Conservation (phyloP, 1,140 invertebrate genomes). For the Sycophila sp. region DNA sequence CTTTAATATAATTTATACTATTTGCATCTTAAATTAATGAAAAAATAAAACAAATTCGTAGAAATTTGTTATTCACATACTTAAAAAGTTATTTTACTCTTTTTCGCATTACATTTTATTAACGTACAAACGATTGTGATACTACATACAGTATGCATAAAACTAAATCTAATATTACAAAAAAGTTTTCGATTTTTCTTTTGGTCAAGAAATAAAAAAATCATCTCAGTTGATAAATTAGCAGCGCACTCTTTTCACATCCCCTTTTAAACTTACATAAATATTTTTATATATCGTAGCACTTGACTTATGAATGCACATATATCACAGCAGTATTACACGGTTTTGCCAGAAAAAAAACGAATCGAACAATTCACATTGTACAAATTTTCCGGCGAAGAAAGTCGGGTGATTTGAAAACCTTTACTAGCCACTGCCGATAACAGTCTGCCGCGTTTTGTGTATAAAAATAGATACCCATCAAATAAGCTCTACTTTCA, state of each 20-base stretch:
- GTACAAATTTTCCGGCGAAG: conserved; percentile 4
- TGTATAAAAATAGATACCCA: too few species aligned
- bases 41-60: too few species aligned
- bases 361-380: conserved; percentile 28
- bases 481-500: too few species aligned
- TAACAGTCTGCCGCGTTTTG: not conserved
- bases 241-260: conserved; percentile 15
- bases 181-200: not conserved
- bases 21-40: too few species aligned
- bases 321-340: conserved; percentile 43
- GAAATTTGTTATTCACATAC: too few species aligned
- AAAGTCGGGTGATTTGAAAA: not conserved
- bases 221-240: not conserved
- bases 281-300: conserved; percentile 20
- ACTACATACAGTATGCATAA: too few species aligned
- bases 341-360: conserved; percentile 24
- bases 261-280: conserved; percentile 21
- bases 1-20: too few species aligned
- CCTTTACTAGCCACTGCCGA: not conserved
- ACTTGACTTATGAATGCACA: conserved; percentile 42
- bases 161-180: conserved; percentile 7
- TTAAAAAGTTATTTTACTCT: not conserved
- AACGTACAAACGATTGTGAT: not conserved
- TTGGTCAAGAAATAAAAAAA: not conserved
- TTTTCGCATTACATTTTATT: conserved; percentile 2